phyloP scores from a whole-genome alignment of 2,888 invertebrate genomes.

The Laothoe populi region DNA sequence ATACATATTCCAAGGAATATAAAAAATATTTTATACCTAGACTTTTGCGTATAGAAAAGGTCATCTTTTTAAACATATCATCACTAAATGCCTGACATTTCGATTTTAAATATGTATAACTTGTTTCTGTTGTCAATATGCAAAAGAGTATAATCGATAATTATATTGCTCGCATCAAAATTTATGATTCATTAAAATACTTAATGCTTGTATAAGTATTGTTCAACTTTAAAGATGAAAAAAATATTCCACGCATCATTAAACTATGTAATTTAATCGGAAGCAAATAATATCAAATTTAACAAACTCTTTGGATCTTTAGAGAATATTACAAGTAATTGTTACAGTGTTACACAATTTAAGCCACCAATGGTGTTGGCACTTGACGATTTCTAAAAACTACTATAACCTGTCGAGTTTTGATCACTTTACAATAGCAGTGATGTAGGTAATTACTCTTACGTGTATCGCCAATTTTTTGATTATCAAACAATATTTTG shows the following conservation, averaged over 20 bases:
- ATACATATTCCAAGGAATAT: slow-evolving; percentile 44
- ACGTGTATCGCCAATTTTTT: too few relatives aligned
- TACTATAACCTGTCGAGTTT: too few relatives aligned
- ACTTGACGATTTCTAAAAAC: too few relatives aligned
- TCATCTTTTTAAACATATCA: slow-evolving; percentile 44
- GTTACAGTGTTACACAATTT: too few relatives aligned
- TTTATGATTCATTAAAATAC: slow-evolving; percentile 12
- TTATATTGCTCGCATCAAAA: not conserved
- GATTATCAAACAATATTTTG: too few relatives aligned
- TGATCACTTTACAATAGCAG: too few relatives aligned
- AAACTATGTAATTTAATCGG: too few relatives aligned
- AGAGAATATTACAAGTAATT: too few relatives aligned
- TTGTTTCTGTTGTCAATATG: slow-evolving; percentile 30
- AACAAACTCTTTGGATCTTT: too few relatives aligned
- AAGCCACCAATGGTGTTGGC: too few relatives aligned
- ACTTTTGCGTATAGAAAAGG: slow-evolving; percentile 42
- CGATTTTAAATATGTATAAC: slow-evolving; percentile 30
- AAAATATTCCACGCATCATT: too few relatives aligned
- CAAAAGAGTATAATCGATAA: slow-evolving; percentile 29
- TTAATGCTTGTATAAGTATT: slow-evolving; percentile 1
- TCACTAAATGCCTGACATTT: slow-evolving; percentile 47
- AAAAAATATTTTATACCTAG: slow-evolving; percentile 42
- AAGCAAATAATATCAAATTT: not conserved
- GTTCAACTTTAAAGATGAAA: not conserved
- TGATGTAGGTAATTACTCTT: too few relatives aligned